phyloP scores from a whole-genome alignment of 2,797 vertebrate genomes.

The Sardinella longiceps region DNA sequence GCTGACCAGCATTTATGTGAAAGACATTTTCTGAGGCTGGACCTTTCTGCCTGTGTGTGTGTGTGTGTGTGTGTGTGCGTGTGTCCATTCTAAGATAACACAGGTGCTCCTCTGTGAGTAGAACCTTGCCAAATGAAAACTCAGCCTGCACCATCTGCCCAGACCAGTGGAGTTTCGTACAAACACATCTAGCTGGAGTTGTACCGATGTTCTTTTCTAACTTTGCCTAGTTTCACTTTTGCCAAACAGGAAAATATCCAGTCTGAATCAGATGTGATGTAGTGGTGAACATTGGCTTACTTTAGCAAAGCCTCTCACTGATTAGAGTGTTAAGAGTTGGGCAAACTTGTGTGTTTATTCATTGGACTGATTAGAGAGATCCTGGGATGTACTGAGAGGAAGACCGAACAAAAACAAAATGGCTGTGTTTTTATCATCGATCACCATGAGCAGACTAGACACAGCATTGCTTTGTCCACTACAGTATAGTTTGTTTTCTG shows the following conservation, averaged over 20 bases:
- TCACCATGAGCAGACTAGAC: neutral
- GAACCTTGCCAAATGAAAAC: neutral
- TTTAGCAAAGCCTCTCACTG: neutral
- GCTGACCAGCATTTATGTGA: neutral
- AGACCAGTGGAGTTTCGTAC: neutral
- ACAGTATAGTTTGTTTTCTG: neutral
- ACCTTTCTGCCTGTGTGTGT: neutral
- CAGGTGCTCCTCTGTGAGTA: neutral
- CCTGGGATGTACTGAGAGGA: neutral
- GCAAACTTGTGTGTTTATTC: neutral
- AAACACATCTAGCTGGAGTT: neutral
- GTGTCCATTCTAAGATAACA: neutral
- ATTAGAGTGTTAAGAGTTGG: neutral
- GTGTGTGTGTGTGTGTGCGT: neutral
- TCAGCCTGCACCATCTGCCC: neutral
- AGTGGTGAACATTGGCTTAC: neutral
- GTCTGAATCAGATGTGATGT: slow-evolving; percentile 7
- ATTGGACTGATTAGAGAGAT: neutral
- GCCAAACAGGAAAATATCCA: neutral
- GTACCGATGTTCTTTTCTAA: neutral
- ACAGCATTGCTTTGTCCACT: neutral
- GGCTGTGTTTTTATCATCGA: neutral
- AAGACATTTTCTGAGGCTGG: too few species aligned
- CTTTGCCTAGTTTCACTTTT: neutral
- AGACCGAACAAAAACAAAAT: neutral